Percentiles rank a stretch among this genome's conserved stretches.
These are phyloP conservation scores for Eupithecia subumbrata DNA, from an alignment of 2,888 invertebrate species.

Conservation along the genomic window DNA sequence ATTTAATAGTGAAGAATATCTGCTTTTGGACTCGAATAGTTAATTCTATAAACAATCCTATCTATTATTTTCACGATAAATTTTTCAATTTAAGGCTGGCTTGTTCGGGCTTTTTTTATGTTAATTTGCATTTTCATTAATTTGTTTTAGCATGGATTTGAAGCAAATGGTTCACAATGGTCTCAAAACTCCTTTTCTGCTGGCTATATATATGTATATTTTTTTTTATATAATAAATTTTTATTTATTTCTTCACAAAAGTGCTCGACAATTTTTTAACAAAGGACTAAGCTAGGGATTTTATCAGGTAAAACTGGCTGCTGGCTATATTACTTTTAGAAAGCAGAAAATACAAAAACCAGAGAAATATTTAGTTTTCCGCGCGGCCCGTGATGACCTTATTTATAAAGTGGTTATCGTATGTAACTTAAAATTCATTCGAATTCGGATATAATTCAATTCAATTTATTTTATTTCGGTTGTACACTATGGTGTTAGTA, in stretches of 20 bases:
- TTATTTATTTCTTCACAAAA: no score
- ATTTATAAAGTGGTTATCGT: neutral
- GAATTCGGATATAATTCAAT: neutral
- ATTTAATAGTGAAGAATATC: neutral
- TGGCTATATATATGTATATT: no score
- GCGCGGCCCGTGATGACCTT: neutral
- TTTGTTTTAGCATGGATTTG: neutral
- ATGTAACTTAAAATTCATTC: neutral
- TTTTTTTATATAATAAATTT: no score
- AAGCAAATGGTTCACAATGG: neutral
- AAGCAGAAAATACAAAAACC: neutral
- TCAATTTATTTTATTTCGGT: no score
- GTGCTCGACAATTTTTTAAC: no score
- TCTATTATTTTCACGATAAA: neutral
- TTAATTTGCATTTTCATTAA: neutral
- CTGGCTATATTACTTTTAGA: neutral
- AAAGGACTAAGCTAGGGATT: no score
- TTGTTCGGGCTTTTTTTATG: neutral
- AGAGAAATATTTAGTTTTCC: neutral
- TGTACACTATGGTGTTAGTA: no score
- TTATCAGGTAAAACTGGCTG: no score
- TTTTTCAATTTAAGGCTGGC: neutral
- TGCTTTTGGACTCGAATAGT: neutral
- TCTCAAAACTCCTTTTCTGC: neutral
- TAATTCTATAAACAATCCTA: neutral